Percentiles rank a stretch among this genome's conserved stretches.
These are phyloP conservation scores for Galeopterus variegatus DNA, from an alignment of 2,113 vertebrate genomes.

Conservation along the genomic window DNA sequence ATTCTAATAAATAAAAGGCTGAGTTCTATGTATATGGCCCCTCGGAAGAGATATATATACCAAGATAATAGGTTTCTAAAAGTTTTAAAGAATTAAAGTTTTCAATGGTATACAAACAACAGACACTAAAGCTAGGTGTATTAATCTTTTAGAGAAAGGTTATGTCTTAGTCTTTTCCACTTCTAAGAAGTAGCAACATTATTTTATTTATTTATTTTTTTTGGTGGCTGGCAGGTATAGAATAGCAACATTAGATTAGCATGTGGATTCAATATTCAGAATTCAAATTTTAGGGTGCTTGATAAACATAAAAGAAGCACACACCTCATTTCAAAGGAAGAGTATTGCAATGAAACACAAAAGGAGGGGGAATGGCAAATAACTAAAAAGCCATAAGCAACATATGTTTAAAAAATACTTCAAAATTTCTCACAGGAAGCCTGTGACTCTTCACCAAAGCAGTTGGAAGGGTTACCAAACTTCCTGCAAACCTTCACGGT, in stretches of 20 bases:
- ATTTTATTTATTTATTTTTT: too few relatives aligned
- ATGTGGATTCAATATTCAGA: neutral
- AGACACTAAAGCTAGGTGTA: neutral
- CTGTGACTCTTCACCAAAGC: slow-evolving; percentile 79
- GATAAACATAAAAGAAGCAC: neutral
- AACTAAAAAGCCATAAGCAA: slow-evolving; percentile 10
- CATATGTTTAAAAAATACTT: neutral
- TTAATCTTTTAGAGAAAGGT: slow-evolving; percentile 20
- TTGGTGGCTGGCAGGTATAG: too few relatives aligned
- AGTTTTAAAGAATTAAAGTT: slow-evolving; percentile 19
- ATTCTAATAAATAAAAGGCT: slow-evolving; percentile 11
- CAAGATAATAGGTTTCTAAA: neutral
- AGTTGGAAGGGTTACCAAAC: slow-evolving; percentile 34
- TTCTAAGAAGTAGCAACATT: neutral
- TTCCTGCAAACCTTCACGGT: slow-evolving; percentile 86
- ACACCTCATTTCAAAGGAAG: neutral
- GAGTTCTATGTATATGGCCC: neutral
- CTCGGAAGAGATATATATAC: neutral
- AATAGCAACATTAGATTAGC: neutral
- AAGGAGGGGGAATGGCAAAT: neutral
- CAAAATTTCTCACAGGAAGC: slow-evolving; percentile 86
- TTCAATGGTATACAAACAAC: slow-evolving; percentile 5
- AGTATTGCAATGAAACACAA: slow-evolving; percentile 43
- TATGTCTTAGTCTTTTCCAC: neutral
- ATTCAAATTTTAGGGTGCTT: neutral